Percentiles rank a stretch among this genome's conserved stretches.
Evolutionary conservation across 2,797 vertebrate species (phyloP).

Genomic region (Hylomyscus alleni): DNA sequence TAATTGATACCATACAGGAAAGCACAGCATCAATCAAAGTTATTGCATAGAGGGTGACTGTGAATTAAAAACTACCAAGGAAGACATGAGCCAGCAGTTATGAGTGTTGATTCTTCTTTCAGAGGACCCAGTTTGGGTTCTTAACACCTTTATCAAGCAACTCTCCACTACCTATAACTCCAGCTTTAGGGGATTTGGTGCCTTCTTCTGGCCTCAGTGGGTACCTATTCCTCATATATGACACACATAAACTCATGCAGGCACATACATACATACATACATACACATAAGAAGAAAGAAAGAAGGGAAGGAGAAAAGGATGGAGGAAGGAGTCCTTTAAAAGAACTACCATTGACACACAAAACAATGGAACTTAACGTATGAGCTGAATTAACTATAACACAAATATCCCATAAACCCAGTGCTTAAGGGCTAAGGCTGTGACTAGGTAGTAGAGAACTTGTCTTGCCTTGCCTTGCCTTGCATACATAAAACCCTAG

Average conservation of each 20-base stretch:
- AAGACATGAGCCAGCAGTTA: not conserved
- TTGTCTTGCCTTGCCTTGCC: not conserved
- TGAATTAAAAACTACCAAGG: not conserved
- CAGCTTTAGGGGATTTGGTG: not conserved
- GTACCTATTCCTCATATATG: not conserved
- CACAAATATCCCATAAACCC: not conserved
- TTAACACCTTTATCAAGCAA: not conserved
- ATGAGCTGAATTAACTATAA: not conserved
- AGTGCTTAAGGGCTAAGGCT: not conserved
- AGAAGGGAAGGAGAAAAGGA: not conserved
- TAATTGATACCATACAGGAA: not conserved
- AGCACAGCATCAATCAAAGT: not conserved
- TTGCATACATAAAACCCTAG: not conserved
- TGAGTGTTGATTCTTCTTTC: not conserved
- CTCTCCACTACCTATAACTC: not conserved
- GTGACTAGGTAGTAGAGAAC: fast-evolving
- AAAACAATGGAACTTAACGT: not conserved
- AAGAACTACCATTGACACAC: not conserved
- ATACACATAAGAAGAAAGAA: not conserved
- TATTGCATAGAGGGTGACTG: not conserved
- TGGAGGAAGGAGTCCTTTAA: too few species aligned
- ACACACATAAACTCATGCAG: not conserved
- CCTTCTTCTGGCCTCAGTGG: not conserved
- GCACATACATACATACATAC: not conserved
- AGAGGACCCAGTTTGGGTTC: not conserved